phyloP scores from a whole-genome alignment of 2,797 vertebrate species.

The Diplodus puntazzo region DNA sequence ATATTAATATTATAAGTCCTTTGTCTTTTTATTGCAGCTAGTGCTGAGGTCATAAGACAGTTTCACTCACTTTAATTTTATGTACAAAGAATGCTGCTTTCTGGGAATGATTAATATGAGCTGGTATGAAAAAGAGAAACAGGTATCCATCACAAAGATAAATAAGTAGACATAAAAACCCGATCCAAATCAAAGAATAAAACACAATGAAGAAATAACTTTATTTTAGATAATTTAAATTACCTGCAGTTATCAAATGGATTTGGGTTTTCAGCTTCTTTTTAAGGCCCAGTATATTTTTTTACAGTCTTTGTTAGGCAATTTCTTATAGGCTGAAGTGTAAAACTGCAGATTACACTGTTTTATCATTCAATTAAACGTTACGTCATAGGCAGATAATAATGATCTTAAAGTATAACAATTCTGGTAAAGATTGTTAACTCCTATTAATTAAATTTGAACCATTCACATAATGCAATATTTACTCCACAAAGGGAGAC shows the following conservation, averaged over 20 bases:
- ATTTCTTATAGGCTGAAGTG: constrained; percentile 11
- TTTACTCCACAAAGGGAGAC: not conserved
- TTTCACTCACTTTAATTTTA: constrained; percentile 40
- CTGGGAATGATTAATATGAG: constrained; percentile 24
- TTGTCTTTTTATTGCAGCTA: constrained; percentile 23
- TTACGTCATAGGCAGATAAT: not conserved
- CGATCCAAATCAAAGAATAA: constrained; percentile 1
- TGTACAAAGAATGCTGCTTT: constrained; percentile 22
- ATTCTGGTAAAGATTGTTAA: not conserved
- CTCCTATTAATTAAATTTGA: not conserved
- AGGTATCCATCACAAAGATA: constrained; percentile 31
- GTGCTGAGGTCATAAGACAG: constrained; percentile 24
- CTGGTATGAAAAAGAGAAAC: constrained; percentile 5
- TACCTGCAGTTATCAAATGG: constrained; percentile 6
- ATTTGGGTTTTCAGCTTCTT: constrained; percentile 1
- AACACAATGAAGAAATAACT: constrained; percentile 13
- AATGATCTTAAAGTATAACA: not conserved
- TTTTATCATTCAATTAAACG: not conserved
- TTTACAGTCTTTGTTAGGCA: not conserved
- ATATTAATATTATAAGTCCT: constrained; percentile 13
- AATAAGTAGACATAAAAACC: constrained; percentile 29
- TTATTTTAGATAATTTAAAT: constrained; percentile 27
- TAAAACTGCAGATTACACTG: not conserved
- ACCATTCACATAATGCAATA: not conserved
- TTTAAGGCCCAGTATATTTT: constrained; percentile 2